Percentiles rank a stretch among this genome's conserved stretches.
phyloP scores from a whole-genome alignment of 2,113 vertebrate species.

The Camelus bactrianus region DNA sequence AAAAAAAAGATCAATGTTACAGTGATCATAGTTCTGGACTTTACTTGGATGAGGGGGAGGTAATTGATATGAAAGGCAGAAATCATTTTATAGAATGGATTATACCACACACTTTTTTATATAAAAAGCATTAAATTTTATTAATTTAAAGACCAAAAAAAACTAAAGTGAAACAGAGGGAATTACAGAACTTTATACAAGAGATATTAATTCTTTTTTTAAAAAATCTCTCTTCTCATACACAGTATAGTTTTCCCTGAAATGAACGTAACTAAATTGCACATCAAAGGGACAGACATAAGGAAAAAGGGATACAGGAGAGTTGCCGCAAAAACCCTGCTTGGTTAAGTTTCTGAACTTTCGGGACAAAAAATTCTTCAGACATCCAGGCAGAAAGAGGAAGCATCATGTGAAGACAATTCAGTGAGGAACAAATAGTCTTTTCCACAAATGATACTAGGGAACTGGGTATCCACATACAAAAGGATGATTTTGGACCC shows the following conservation, averaged over 20 bases:
- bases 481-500: neutral
- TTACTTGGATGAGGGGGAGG: neutral
- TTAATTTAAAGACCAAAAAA: neutral
- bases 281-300: neutral
- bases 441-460: neutral
- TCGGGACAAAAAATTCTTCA: neutral
- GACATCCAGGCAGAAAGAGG: neutral
- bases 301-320: neutral
- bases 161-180: neutral
- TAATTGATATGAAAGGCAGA: neutral
- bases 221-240: neutral
- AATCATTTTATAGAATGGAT: neutral
- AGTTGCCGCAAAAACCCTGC: neutral
- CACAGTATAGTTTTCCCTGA: neutral
- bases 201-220: neutral
- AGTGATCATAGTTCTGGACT: neutral
- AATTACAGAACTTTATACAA: neutral
- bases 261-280: neutral
- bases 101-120: neutral
- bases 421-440: neutral
- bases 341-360: neutral
- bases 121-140: neutral
- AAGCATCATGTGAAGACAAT: neutral
- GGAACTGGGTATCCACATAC: neutral
- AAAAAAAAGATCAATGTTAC: neutral